Conservation (phyloP, 2,888 invertebrate species). For the Phanerotoma sp. region DNA sequence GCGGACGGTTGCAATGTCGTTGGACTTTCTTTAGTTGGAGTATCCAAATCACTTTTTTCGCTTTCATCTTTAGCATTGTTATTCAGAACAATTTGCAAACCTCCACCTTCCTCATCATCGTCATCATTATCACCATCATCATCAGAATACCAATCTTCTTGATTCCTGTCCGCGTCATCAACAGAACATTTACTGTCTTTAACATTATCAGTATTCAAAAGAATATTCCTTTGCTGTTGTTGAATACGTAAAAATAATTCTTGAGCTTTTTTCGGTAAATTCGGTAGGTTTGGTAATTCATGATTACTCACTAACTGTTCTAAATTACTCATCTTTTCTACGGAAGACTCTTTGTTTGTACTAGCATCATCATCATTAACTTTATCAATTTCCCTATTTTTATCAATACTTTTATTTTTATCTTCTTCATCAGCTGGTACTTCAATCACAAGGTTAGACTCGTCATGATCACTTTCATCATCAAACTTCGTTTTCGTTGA, state of each 20-base stretch:
- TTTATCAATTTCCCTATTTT: conserved; percentile 47
- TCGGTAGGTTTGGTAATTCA: conserved; percentile 59
- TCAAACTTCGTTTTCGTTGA: conserved; percentile 48
- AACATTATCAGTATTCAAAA: too few relatives aligned
- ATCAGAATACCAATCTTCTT: conserved; percentile 76
- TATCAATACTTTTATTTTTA: conserved; percentile 48
- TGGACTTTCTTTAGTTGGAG: conserved; percentile 27
- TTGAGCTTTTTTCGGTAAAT: conserved; percentile 67
- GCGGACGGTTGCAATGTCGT: conserved; percentile 40
- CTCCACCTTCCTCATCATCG: conserved; percentile 48
- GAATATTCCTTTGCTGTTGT: conserved; percentile 66
- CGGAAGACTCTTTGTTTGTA: neutral
- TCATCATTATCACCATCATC: conserved; percentile 60
- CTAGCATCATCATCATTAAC: conserved; percentile 31
- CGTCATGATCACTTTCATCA: conserved; percentile 55
- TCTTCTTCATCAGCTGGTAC: conserved; percentile 53
- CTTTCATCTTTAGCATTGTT: conserved; percentile 69
- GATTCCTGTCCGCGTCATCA: conserved; percentile 46
- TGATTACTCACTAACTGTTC: conserved; percentile 32
- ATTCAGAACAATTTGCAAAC: conserved; percentile 69
- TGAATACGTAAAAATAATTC: conserved; percentile 69
- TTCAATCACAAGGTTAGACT: conserved; percentile 51
- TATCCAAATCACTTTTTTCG: conserved; percentile 32
- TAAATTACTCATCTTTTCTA: conserved; percentile 7
- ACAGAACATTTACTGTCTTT: conserved; percentile 48